These are phyloP conservation scores for Solea solea DNA, from an alignment of 2,113 vertebrate genomes.

Conservation along the genomic window DNA sequence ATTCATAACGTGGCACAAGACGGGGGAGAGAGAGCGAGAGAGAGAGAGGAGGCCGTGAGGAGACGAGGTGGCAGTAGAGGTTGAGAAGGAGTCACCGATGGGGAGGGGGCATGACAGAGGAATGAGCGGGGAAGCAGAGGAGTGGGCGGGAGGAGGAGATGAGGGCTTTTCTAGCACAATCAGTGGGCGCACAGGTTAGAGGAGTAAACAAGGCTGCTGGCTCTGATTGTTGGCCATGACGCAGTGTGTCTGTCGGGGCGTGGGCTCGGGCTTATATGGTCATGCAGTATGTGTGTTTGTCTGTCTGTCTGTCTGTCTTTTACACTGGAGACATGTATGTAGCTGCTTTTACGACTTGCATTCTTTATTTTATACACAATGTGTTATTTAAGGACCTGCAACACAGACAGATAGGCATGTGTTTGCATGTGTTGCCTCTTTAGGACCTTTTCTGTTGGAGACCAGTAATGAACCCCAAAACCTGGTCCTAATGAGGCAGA, in stretches of 20 bases:
- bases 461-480: no score
- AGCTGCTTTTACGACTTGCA: neutral
- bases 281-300: slow-evolving; percentile 51
- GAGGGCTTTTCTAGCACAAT: slow-evolving; percentile 73
- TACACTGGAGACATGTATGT: neutral
- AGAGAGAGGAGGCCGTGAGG: neutral
- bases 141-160: slow-evolving; percentile 52
- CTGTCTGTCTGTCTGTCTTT: neutral
- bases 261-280: slow-evolving; percentile 60
- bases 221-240: slow-evolving; percentile 53
- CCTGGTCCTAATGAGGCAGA: no score
- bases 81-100: slow-evolving; percentile 39
- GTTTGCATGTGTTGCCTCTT: neutral
- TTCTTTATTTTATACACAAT: neutral
- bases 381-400: neutral
- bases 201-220: slow-evolving; percentile 68
- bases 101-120: slow-evolving; percentile 33
- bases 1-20: slow-evolving; percentile 25
- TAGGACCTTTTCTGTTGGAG: no score
- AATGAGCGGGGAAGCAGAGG: slow-evolving; percentile 10
- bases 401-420: neutral
- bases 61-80: neutral
- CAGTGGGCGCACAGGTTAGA: slow-evolving; percentile 68
- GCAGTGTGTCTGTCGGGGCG: slow-evolving; percentile 69
- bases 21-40: neutral